These are phyloP conservation scores for Poecile montanus DNA, from an alignment of 2,797 vertebrate genomes.

Conservation along the genomic window DNA sequence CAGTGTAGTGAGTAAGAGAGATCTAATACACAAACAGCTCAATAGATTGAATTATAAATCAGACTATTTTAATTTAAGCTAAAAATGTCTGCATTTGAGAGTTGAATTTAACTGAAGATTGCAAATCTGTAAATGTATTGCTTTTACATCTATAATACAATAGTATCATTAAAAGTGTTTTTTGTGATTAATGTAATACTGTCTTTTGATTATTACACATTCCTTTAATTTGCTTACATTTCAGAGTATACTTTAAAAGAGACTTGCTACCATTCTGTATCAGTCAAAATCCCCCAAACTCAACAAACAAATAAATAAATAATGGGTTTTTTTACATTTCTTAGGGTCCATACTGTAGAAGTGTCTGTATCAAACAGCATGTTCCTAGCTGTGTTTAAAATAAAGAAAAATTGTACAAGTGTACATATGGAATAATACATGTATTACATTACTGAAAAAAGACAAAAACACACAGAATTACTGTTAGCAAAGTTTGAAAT, in stretches of 20 bases:
- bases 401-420: neutral
- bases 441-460: neutral
- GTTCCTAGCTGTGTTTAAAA: neutral
- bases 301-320: neutral
- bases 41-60: neutral
- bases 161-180: neutral
- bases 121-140: neutral
- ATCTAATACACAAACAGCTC: neutral
- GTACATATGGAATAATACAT: neutral
- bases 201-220: neutral
- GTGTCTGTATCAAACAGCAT: neutral
- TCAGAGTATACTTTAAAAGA: neutral
- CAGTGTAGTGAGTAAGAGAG: neutral
- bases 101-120: neutral
- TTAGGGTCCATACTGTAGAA: neutral
- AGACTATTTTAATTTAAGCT: neutral
- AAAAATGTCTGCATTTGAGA: neutral
- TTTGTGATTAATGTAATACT: neutral
- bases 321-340: neutral
- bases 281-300: neutral
- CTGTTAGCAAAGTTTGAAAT: neutral
- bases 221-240: neutral
- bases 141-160: neutral
- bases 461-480: fast-evolving
- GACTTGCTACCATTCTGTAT: neutral